Conservation (phyloP, 2,797 vertebrate species). For the Sebastes vulpes region DNA sequence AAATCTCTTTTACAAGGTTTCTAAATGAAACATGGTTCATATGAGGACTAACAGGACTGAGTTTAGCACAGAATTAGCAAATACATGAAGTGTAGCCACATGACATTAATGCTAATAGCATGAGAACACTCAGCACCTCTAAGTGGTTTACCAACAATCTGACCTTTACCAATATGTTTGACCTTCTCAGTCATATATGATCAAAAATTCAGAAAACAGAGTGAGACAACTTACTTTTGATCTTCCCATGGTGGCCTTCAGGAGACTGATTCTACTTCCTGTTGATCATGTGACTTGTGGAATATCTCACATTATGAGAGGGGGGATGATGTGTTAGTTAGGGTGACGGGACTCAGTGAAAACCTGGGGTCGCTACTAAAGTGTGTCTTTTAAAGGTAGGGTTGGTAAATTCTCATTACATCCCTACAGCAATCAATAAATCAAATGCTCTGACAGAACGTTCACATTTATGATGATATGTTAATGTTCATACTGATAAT, state of each 20-base stretch:
- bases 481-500: no score
- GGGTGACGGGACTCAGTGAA: no score
- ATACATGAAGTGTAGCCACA: not conserved
- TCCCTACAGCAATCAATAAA: no score
- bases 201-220: not conserved
- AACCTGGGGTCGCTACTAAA: no score
- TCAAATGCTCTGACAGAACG: no score
- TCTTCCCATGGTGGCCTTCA: no score
- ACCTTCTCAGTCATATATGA: no score
- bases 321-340: no score
- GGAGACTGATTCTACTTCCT: not conserved
- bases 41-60: not conserved
- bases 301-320: rapidly evolving
- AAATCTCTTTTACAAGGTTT: not conserved
- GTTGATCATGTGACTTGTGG: not conserved
- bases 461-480: no score
- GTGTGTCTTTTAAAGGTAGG: no score
- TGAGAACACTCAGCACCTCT: not conserved
- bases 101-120: not conserved
- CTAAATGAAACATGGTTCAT: not conserved
- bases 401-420: no score
- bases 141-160: not conserved
- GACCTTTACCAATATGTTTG: no score
- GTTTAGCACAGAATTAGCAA: not conserved
- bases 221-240: rapidly evolving